A percentile compares a stretch with the other conserved stretches of the same genome.
Conservation (phyloP, 2,113 vertebrate species). For the Macroglossus sobrinus region DNA sequence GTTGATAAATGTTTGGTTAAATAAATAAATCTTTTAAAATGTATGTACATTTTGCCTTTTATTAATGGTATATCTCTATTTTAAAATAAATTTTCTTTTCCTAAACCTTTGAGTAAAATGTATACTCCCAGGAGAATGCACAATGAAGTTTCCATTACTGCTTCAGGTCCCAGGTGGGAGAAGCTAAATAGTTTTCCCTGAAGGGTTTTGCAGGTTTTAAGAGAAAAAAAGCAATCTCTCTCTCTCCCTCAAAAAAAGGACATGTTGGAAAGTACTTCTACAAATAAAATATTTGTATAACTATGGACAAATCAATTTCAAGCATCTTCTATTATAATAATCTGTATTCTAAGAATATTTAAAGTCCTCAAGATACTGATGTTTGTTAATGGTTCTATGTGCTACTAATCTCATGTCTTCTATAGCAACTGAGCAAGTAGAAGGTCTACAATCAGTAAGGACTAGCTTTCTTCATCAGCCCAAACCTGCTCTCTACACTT, state of each 20-base stretch:
- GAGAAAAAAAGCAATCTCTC: neutral
- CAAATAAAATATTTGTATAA: neutral
- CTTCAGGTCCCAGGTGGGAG: neutral
- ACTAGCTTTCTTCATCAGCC: neutral
- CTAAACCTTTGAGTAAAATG: neutral
- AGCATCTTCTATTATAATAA: neutral
- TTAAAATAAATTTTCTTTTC: neutral
- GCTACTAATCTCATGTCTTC: neutral
- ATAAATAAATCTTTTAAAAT: slow-evolving; percentile 10
- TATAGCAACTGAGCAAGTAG: neutral
- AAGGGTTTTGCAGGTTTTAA: neutral
- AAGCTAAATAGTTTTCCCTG: neutral
- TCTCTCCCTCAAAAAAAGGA: neutral
- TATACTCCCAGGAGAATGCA: neutral
- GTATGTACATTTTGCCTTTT: neutral
- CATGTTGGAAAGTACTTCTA: neutral
- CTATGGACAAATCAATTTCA: neutral
- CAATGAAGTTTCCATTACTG: neutral
- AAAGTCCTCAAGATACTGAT: neutral
- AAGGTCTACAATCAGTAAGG: neutral
- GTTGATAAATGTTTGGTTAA: neutral
- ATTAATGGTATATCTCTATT: neutral
- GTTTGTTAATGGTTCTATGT: neutral
- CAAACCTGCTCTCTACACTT: neutral
- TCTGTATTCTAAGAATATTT: neutral